phyloP scores from a whole-genome alignment of 2,113 vertebrate genomes.

The Protobothrops flavoviridis region DNA sequence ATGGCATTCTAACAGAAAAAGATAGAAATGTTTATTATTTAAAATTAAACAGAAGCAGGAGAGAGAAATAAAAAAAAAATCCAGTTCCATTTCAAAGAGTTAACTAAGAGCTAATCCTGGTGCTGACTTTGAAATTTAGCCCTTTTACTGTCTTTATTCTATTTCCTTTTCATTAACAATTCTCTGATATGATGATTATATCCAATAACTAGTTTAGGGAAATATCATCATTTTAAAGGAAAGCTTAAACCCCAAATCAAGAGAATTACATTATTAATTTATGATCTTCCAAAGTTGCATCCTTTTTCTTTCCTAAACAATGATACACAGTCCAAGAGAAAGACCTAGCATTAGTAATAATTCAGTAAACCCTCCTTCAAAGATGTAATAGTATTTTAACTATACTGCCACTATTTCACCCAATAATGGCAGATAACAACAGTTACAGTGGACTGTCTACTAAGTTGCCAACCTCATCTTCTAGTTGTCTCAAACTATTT shows the following conservation, averaged over 20 bases:
- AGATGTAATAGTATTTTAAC: not conserved
- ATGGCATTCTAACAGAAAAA: not conserved
- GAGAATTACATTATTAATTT: not conserved
- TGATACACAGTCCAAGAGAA: not conserved
- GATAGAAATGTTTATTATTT: not conserved
- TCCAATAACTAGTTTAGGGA: not conserved
- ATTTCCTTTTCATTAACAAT: not conserved
- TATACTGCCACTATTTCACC: not conserved
- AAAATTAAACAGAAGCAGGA: accelerated
- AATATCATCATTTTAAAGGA: not conserved
- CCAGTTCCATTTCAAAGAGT: not conserved
- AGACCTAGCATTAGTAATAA: not conserved
- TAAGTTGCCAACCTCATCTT: not conserved
- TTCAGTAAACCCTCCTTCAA: not conserved
- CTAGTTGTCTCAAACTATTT: not conserved
- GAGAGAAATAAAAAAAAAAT: accelerated
- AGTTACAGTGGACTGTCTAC: not conserved
- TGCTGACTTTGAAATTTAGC: not conserved
- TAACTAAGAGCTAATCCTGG: not conserved
- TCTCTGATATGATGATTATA: not conserved
- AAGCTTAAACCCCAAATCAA: not conserved
- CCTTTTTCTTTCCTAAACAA: not conserved
- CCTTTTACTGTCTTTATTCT: not conserved
- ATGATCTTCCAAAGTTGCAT: not conserved
- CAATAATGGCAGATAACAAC: not conserved